Evolutionary conservation across 1,140 invertebrate species (phyloP).

Genomic region (Penaeus chinensis): DNA sequence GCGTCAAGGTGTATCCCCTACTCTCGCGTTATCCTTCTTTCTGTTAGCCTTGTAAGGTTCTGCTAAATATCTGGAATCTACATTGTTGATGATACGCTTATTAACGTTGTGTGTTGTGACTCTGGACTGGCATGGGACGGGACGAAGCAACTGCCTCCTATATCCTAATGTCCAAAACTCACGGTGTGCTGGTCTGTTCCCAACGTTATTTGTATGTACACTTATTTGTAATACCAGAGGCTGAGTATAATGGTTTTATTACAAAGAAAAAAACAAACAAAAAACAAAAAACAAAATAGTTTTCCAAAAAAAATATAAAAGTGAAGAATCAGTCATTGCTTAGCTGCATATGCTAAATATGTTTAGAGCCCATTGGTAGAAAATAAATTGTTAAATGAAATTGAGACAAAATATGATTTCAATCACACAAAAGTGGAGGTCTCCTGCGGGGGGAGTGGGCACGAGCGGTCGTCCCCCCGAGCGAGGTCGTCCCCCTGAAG

Average conservation of each 20-base stretch:
- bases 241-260: constrained; percentile 42
- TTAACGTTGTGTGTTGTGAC: constrained; percentile 60
- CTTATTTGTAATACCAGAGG: constrained; percentile 55
- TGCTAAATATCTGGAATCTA: constrained; percentile 59
- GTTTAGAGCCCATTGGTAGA: constrained; percentile 41
- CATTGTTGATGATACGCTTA: constrained; percentile 61
- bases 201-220: constrained; percentile 51
- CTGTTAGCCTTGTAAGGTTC: constrained; percentile 50
- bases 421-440: constrained; percentile 33
- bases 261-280: constrained; percentile 37
- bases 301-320: constrained; percentile 38
- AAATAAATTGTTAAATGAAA: constrained; percentile 54
- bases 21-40: constrained; percentile 25
- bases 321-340: constrained; percentile 20
- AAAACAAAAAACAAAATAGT: constrained; percentile 25
- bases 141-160: too few species aligned
- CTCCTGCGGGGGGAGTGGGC: too few species aligned
- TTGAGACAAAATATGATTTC: constrained; percentile 47
- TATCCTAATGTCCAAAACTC: too few species aligned
- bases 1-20: constrained; percentile 22
- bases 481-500: too few species aligned
- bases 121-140: constrained; percentile 15
- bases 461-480: too few species aligned
- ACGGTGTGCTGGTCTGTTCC: constrained; percentile 51
- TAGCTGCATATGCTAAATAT: constrained; percentile 28